Evolutionary conservation across 1,140 invertebrate species (phyloP), one percentile per base, ranked within the genome.

Genomic region (Cherax destructor): DNA sequence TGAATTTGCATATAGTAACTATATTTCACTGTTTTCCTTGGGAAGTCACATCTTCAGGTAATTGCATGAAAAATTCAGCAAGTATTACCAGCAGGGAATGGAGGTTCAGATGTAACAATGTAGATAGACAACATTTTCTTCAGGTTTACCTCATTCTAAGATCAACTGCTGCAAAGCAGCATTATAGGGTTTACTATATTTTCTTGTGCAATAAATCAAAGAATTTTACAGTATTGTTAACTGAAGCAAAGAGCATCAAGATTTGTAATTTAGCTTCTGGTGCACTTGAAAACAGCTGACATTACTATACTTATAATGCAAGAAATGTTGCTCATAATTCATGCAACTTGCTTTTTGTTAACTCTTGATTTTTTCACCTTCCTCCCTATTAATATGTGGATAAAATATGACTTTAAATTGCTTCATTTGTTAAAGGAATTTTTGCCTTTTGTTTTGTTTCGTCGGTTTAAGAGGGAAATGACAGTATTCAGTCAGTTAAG

Each of bases 171-270:
- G 69, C 69, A 74, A 74, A 74, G 24, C 69, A 30, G 69, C 69
- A 74, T 30, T 74, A 30, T 24, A 74, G 30, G 69, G 69, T n/a
- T 74, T n/a, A 74, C 69, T 74, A 56, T 59, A 69, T 74, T 74
- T 74, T 74, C 69, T 74, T 74, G 69, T 74, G 69, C 69, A 74
- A 74, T 7, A 74, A 74, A 74, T 74, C 69, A 74, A 74, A 74
- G 21, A 74, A 74, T 74, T 74, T 74, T 74, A 30, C 69, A 74
- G 69, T 74, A 74, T 74, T 74, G 69, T 74, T 74, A 74, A 74
- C 69, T 21, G 69, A 74, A 74, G 69, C 69, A 74, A 74, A 74
- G 24, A 74, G 69, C 24, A 30, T 74, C 69, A 74, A 21, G 21
- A 74, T 74, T 74, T 30, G 24, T 74, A 30, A 74, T 30, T 69